These are phyloP conservation scores for Fukomys damarensis DNA, from an alignment of 2,113 vertebrate species.

Conservation along the genomic window DNA sequence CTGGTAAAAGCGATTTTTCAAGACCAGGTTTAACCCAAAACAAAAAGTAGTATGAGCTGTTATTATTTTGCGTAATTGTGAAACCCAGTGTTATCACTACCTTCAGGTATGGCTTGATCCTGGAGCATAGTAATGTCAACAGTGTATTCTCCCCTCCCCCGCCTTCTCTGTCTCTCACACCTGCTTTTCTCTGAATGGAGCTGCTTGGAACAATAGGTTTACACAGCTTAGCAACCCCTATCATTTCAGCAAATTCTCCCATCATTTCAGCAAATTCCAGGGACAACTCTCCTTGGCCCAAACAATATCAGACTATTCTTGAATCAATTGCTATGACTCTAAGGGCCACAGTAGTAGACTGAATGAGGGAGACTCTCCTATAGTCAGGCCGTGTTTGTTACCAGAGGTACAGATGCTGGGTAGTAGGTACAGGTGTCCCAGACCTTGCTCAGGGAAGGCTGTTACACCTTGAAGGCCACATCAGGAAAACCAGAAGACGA, in stretches of 20 bases:
- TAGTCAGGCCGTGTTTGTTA: constrained; percentile 18
- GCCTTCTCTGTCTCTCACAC: not conserved
- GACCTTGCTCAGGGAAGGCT: not conserved
- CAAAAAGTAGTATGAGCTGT: not conserved
- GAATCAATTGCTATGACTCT: not conserved
- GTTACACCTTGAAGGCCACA: not conserved
- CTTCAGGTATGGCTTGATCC: not conserved
- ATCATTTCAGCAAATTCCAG: not conserved
- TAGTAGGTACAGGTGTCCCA: not conserved
- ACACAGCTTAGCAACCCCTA: not conserved
- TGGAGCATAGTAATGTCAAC: not conserved
- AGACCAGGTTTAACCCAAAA: constrained; percentile 8
- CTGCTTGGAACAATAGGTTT: not conserved
- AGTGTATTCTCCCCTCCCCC: not conserved
- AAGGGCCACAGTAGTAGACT: not conserved
- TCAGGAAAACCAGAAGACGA: not conserved
- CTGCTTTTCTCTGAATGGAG: not conserved
- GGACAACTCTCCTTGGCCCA: not conserved
- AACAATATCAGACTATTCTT: not conserved
- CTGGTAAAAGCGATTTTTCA: not conserved
- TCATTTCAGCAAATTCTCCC: no score
- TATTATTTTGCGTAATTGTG: not conserved
- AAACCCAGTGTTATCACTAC: not conserved
- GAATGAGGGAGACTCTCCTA: not conserved
- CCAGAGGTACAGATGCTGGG: not conserved